A percentile compares a stretch with the other conserved stretches of the same genome.
phyloP scores from a whole-genome alignment of 37 sponge, comb jelly and placozoan genomes.

The Diacarnus erythraeanus region DNA sequence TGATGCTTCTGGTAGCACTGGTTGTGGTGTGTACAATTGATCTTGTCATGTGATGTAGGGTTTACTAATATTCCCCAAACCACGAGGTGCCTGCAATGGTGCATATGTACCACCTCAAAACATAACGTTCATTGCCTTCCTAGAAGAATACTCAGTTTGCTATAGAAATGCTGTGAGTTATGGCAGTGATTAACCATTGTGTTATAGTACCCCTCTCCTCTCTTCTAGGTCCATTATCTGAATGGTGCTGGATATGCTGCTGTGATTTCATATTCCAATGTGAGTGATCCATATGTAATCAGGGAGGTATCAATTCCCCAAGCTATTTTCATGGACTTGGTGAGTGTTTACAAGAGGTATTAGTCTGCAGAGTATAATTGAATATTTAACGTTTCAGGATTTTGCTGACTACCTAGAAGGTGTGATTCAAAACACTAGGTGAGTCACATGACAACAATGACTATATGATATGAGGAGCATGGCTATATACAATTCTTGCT shows the following conservation, averaged over 20 bases:
- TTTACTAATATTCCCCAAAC: slow-evolving; percentile 22
- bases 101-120: slow-evolving; percentile 2
- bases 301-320: not conserved
- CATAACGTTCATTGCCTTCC: slow-evolving; percentile 22
- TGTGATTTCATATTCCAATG: slow-evolving; percentile 13
- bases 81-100: slow-evolving; percentile 38
- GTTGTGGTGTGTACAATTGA: not conserved
- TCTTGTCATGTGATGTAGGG: slow-evolving; percentile 7
- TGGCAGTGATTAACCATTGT: not conserved
- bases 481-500: no score
- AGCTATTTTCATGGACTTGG: slow-evolving; percentile 5
- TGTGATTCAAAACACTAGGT: no score
- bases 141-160: slow-evolving; percentile 38
- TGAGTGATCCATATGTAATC: not conserved
- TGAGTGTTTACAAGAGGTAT: no score
- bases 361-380: no score
- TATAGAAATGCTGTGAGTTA: slow-evolving; percentile 21
- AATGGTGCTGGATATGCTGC: slow-evolving; percentile 2
- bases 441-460: no score
- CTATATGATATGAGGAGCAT: no score
- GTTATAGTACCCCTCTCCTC: not conserved
- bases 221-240: slow-evolving; percentile 10
- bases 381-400: no score
- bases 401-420: no score
- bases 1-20: not conserved